phyloP scores from a whole-genome alignment of 2,797 vertebrate genomes.

The Cyclura pinguis region DNA sequence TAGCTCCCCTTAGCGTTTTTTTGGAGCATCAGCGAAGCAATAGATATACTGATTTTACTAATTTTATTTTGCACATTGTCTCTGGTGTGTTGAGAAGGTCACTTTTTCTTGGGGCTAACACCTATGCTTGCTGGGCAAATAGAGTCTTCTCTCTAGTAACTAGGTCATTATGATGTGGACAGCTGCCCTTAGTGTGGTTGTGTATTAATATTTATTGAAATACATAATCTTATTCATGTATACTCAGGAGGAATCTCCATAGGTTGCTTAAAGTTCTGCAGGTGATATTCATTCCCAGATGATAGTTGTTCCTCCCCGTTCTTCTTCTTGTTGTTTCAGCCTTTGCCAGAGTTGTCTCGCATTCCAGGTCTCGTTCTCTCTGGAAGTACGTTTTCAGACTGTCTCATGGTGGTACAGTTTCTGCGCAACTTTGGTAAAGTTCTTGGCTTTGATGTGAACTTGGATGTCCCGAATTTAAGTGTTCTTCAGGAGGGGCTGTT shows the following conservation, averaged over 20 bases:
- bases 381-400: conserved; percentile 90
- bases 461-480: conserved; percentile 85
- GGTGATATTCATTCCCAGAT: background rate
- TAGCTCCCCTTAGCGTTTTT: background rate
- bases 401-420: conserved; percentile 96
- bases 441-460: conserved; percentile 87
- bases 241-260: too few species aligned
- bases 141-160: background rate
- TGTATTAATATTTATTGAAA: background rate
- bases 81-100: background rate
- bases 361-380: conserved; percentile 91
- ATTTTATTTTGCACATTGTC: background rate
- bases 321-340: conserved; percentile 73
- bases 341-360: conserved; percentile 89
- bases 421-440: conserved; percentile 94
- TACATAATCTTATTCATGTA: too few species aligned
- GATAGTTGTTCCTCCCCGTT: conserved; percentile 18
- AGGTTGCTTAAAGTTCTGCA: background rate
- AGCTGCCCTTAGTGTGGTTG: background rate
- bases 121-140: background rate
- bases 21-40: background rate
- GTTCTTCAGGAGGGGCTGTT: conserved; percentile 92
- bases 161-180: background rate
- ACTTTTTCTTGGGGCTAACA: background rate
- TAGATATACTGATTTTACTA: background rate